Evolutionary conservation across 2,888 invertebrate genomes (phyloP).

Genomic region (Exocentrus adspersus): DNA sequence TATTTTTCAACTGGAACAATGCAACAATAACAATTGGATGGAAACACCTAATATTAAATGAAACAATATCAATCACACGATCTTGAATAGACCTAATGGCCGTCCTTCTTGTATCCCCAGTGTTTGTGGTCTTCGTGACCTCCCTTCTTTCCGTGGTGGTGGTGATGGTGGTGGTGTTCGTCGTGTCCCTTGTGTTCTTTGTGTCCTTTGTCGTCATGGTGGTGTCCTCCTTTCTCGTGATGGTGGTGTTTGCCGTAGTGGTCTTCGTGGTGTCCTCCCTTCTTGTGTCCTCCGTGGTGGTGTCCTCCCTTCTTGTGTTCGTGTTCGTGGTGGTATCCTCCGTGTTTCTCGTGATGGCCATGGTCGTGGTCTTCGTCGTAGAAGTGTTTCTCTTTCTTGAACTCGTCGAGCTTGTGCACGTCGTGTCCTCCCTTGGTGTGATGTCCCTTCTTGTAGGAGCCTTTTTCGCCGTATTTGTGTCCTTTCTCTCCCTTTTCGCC

Average conservation of each 20-base stretch:
- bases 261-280: constrained; percentile 79
- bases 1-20: constrained; percentile 40
- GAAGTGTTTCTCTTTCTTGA: constrained; percentile 87
- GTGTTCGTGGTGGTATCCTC: constrained; percentile 81
- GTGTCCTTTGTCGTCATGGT: constrained; percentile 82
- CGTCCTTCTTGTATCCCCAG: constrained; percentile 72
- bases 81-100: constrained; percentile 32
- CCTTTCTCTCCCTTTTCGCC: constrained; percentile 76
- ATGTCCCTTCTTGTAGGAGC: constrained; percentile 85
- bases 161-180: constrained; percentile 78
- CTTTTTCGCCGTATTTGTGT: constrained; percentile 74
- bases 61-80: constrained; percentile 36
- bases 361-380: constrained; percentile 86
- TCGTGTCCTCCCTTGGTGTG: constrained; percentile 86
- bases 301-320: constrained; percentile 85
- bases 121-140: constrained; percentile 83
- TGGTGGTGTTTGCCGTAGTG: constrained; percentile 84
- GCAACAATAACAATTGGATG: constrained; percentile 40
- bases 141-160: constrained; percentile 82
- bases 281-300: constrained; percentile 83
- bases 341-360: constrained; percentile 84
- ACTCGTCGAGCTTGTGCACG: constrained; percentile 86
- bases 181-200: constrained; percentile 82
- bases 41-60: constrained; percentile 35
- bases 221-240: constrained; percentile 82